Conservation (phyloP, 2,113 vertebrate genomes). For the Pongo abelii region DNA sequence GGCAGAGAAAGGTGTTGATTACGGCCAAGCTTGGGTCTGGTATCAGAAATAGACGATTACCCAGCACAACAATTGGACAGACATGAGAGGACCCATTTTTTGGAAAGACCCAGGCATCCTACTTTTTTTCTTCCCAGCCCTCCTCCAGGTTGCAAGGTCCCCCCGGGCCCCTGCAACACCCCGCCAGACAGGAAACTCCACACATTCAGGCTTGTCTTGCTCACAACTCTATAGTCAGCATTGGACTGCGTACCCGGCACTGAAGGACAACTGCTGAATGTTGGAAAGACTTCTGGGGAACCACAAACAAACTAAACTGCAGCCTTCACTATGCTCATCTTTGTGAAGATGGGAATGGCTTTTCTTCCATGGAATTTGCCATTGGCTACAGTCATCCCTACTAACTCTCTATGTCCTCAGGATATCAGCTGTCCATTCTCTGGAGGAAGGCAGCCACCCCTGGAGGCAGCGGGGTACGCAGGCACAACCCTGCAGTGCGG, state of each 20-base stretch:
- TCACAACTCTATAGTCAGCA: not conserved
- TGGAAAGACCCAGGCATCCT: not conserved
- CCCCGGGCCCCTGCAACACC: too few relatives aligned
- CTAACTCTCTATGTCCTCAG: too few relatives aligned
- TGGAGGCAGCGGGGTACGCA: not conserved
- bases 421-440: rapidly evolving
- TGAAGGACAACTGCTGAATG: not conserved
- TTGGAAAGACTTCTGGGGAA: not conserved
- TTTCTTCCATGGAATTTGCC: not conserved
- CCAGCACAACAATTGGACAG: not conserved
- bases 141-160: not conserved
- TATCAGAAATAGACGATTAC: not conserved
- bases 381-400: not conserved
- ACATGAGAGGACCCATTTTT: not conserved
- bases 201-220: too few relatives aligned
- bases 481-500: not conserved
- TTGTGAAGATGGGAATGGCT: not conserved
- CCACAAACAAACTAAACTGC: not conserved
- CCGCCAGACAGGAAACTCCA: not conserved
- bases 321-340: not conserved
- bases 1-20: not conserved
- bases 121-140: not conserved
- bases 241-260: rapidly evolving
- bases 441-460: not conserved
- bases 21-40: not conserved